Percentiles rank a stretch among this genome's conserved stretches.
phyloP scores from a whole-genome alignment of 2,888 invertebrate species.

The Oligia fasciuncula region DNA sequence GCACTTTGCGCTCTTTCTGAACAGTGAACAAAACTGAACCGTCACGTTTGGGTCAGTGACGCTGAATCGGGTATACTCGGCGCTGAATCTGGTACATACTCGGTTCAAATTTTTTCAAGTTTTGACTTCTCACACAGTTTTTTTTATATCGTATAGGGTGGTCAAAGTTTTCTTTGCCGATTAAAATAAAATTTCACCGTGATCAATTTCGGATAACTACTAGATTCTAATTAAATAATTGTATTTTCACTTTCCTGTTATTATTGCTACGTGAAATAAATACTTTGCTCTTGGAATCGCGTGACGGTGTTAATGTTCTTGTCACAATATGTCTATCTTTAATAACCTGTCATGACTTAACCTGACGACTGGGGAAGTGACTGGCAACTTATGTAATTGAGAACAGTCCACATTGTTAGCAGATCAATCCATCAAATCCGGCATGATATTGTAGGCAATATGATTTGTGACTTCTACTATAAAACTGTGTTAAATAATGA shows the following conservation, averaged over 20 bases:
- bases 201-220: not conserved
- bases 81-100: not conserved
- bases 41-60: no score
- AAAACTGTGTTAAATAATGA: not conserved
- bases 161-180: not conserved
- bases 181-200: not conserved
- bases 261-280: not conserved
- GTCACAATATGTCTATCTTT: constrained; percentile 4
- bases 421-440: constrained; percentile 4
- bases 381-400: constrained; percentile 24
- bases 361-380: constrained; percentile 49
- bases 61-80: not conserved
- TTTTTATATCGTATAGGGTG: not conserved
- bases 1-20: not conserved
- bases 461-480: not conserved
- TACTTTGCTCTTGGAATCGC: not conserved
- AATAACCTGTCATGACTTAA: constrained; percentile 39
- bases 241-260: no score
- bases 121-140: no score
- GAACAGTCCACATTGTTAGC: constrained; percentile 7
- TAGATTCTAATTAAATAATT: no score
- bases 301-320: constrained; percentile 10
- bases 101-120: no score
- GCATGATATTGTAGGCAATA: not conserved
- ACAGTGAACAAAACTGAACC: no score